These are phyloP conservation scores for Xyrichtys novacula DNA, from an alignment of 2,797 vertebrate genomes.

Conservation along the genomic window DNA sequence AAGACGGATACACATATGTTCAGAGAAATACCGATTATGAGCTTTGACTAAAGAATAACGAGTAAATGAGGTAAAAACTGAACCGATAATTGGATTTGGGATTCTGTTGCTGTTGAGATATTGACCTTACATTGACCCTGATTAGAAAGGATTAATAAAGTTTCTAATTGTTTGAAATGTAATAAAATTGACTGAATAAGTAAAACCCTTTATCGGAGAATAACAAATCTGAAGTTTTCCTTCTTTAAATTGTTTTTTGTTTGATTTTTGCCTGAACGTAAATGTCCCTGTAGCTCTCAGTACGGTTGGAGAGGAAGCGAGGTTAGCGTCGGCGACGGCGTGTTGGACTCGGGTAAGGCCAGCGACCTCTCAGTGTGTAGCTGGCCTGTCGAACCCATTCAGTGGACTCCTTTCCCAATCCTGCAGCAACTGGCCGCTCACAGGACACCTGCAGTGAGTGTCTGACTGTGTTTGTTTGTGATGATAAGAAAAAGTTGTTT, in stretches of 20 bases:
- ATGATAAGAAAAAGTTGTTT: neutral
- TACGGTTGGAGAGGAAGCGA: conserved; percentile 88
- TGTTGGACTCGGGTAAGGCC: conserved; percentile 92
- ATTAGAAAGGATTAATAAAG: too few relatives aligned
- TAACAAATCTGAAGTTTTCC: too few relatives aligned
- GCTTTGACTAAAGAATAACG: too few relatives aligned
- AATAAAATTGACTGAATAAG: neutral
- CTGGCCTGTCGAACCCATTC: conserved; percentile 91
- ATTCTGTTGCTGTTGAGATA: neutral
- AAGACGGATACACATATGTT: too few relatives aligned
- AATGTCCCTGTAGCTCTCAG: conserved; percentile 83
- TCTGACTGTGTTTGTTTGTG: conserved; percentile 23
- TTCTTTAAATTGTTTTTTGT: too few relatives aligned
- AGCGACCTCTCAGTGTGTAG: conserved; percentile 92
- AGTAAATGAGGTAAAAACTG: too few relatives aligned
- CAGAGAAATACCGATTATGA: too few relatives aligned
- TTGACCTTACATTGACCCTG: too few relatives aligned
- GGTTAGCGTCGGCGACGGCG: conserved; percentile 87
- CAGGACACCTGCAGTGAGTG: conserved; percentile 69
- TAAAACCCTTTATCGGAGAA: too few relatives aligned
- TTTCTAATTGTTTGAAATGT: neutral
- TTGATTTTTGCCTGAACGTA: too few relatives aligned
- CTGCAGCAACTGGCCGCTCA: conserved; percentile 86
- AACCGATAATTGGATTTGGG: too few relatives aligned
- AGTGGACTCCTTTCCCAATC: conserved; percentile 91